Conservation (phyloP, 2,888 invertebrate species). For the Agriotes lineatus region DNA sequence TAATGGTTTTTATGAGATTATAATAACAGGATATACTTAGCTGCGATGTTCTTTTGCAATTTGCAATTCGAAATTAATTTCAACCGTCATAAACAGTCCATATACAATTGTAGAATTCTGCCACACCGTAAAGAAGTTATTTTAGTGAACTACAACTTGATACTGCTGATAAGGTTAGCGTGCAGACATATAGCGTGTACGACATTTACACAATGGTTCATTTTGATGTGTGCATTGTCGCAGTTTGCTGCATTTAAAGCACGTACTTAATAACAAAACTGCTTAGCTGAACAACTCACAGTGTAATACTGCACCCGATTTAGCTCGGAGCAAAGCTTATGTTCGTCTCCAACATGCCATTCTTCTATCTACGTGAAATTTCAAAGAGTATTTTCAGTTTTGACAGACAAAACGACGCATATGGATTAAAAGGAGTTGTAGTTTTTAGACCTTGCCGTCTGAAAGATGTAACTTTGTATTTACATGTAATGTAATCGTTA, state of each 20-base stretch:
- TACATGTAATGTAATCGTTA: not conserved
- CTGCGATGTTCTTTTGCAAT: too few relatives aligned
- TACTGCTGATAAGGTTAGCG: slow-evolving; percentile 8
- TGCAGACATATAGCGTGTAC: slow-evolving; percentile 27
- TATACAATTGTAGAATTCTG: too few relatives aligned
- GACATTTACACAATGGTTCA: slow-evolving; percentile 27
- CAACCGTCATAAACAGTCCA: too few relatives aligned
- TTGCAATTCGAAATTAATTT: too few relatives aligned
- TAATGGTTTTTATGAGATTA: too few relatives aligned
- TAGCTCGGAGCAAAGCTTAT: not conserved
- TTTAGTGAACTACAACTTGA: not conserved
- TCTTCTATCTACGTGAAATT: slow-evolving; percentile 55
- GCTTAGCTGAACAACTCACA: not conserved
- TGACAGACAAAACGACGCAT: slow-evolving; percentile 4
- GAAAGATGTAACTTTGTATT: not conserved
- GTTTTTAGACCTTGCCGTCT: slow-evolving; percentile 23
- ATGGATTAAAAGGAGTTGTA: slow-evolving; percentile 24
- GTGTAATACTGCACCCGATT: not conserved
- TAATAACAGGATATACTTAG: too few relatives aligned
- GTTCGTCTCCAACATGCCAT: slow-evolving; percentile 46
- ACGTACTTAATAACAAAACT: slow-evolving; percentile 14
- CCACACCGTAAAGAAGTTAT: too few relatives aligned
- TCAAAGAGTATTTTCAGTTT: slow-evolving; percentile 49
- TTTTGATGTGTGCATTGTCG: slow-evolving; percentile 42
- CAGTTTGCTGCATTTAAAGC: slow-evolving; percentile 38